Base-by-base conservation (phyloP, 2,888 invertebrate species). In the Brenthis daphne region DNA sequence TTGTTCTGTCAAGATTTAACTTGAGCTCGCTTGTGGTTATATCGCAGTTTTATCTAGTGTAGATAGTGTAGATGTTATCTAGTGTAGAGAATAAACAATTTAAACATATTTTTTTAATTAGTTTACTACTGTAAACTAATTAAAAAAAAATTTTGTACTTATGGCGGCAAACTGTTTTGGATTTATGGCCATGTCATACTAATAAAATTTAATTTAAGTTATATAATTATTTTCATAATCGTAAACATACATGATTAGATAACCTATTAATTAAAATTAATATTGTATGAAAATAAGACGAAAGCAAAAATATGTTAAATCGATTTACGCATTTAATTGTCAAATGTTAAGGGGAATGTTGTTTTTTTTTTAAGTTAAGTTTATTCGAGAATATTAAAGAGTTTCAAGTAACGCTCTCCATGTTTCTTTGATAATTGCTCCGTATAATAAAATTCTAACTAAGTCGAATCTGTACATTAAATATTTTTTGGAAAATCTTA, bases 251-350 rank as follows among this genome's bases (percentile, higher is more conserved):
- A 29, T 29, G 61, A 65, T 71, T 73, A 70, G 69, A 48, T 74
- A 77, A 64, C 60, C 61, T 64, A 76, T 78, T 77, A 79, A 79
- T 80, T 79, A 78, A 77, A 80, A 20, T 20, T 20, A 20, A 1
- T 20, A 20, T 20, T 20, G 77, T 73, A 79, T 79, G 77, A 71
- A 74, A 69, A 69, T 48, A 53, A 58, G 68, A 70, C 64, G 76
- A 74, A 71, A 75, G 76, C 73, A 73, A 76, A 77, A 78, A 77
- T 79, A 78, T 77, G 77, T 78, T 74, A 73, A 77, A 77, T 76
- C 75, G 75, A 78, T 76, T 77, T 51, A 53, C 37, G 37, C 37
- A 1, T 37, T 79, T 78, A 77, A 80, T 78, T 72, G 57, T 51
- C 24, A 43, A 57, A 53, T 47, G 33, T 72, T 69, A 72, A 72